Conservation (phyloP, 2,888 invertebrate genomes). For the Leptogaster cylindrica region DNA sequence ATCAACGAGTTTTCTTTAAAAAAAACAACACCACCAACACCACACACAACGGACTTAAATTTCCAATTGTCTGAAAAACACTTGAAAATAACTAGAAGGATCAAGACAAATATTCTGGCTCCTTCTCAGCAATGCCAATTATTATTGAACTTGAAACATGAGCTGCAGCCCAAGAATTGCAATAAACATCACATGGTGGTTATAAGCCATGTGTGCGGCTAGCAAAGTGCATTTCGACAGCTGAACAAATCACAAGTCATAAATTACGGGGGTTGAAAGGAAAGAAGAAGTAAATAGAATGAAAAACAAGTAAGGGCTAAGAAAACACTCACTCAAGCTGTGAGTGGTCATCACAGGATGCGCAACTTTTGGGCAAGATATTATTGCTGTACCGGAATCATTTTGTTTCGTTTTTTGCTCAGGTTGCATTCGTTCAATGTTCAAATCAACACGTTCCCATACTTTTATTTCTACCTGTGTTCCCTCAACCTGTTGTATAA, state of each 20-base stretch:
- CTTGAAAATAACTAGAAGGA: too few relatives aligned
- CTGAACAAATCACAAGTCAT: conserved; percentile 37
- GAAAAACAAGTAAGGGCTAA: background rate
- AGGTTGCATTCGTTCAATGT: background rate
- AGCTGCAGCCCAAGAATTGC: conserved; percentile 19
- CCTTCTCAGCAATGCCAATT: too few relatives aligned
- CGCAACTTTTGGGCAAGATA: conserved; percentile 42
- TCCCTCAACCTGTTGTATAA: background rate
- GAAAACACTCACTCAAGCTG: conserved; percentile 30
- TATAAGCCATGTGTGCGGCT: conserved; percentile 26
- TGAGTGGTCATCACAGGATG: conserved; percentile 39
- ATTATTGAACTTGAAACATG: conserved; percentile 33
- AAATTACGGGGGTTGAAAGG: background rate
- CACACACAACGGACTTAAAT: too few relatives aligned
- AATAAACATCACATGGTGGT: conserved; percentile 24
- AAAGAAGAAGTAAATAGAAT: background rate
- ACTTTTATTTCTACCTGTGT: conserved; percentile 17
- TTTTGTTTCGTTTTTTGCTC: background rate
- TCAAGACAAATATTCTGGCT: too few relatives aligned
- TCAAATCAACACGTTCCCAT: conserved; percentile 15
- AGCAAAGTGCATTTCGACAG: conserved; percentile 34
- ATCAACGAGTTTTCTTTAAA: too few relatives aligned
- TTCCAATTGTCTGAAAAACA: too few relatives aligned
- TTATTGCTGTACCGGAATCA: conserved; percentile 20
- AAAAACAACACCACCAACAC: too few relatives aligned